Evolutionary conservation across 2,888 invertebrate genomes (phyloP).

Genomic region (Netelia fuscicornis): DNA sequence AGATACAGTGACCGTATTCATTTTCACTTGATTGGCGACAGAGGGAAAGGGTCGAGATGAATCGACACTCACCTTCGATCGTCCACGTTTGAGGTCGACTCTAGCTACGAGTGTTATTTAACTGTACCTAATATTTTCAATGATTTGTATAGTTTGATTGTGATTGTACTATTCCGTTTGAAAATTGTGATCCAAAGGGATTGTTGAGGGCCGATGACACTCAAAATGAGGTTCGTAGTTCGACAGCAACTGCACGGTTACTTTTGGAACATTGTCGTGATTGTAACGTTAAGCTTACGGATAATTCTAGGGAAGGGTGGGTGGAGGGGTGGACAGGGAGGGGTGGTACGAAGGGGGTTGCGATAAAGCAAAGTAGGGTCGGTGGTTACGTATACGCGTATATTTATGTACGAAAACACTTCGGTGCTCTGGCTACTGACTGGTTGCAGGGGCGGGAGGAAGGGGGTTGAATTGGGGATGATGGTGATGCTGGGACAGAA

Average conservation of each 20-base stretch:
- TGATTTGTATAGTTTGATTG: no score
- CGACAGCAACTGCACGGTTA: not conserved
- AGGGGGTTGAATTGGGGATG: not conserved
- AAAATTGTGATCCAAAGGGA: no score
- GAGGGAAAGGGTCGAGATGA: no score
- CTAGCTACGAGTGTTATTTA: no score
- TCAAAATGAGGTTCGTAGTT: no score
- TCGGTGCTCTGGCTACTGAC: slow-evolving; percentile 21
- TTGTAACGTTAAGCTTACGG: not conserved
- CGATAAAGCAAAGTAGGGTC: slow-evolving; percentile 28
- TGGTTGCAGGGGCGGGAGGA: not conserved
- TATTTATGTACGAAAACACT: slow-evolving; percentile 40
- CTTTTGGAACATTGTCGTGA: not conserved
- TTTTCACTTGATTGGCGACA: not conserved
- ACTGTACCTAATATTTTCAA: no score
- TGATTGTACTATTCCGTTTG: no score
- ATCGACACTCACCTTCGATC: not conserved
- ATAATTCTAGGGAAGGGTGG: not conserved
- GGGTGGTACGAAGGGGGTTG: slow-evolving; percentile 8
- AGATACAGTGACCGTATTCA: no score
- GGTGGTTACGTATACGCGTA: not conserved
- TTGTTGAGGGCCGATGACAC: no score
- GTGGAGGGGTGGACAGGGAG: not conserved
- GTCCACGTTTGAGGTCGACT: no score
- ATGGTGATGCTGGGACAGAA: slow-evolving; percentile 53